Conservation (phyloP, 2,888 invertebrate genomes). For the Drosophila buzzatii region DNA sequence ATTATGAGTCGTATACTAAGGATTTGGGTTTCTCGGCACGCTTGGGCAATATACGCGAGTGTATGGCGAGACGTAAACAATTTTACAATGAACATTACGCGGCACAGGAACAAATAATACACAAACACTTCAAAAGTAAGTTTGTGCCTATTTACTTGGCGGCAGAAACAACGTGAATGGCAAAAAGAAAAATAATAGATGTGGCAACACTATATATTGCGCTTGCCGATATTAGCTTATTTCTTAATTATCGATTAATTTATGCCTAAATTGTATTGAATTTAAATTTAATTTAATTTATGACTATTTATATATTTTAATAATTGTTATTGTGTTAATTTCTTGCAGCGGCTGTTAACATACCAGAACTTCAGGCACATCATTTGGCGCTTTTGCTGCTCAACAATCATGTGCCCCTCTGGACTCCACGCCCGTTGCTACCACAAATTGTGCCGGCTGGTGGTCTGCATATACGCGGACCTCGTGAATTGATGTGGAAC, state of each 20-base stretch:
- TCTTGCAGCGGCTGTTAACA: constrained; percentile 39
- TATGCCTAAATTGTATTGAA: background rate
- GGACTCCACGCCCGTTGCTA: constrained; percentile 84
- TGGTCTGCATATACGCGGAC: constrained; percentile 86
- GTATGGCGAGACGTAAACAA: constrained; percentile 77
- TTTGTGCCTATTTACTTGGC: constrained; percentile 13
- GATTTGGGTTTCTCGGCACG: constrained; percentile 86
- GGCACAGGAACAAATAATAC: constrained; percentile 81
- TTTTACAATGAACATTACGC: constrained; percentile 78
- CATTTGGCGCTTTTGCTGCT: constrained; percentile 85
- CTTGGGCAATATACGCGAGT: constrained; percentile 85
- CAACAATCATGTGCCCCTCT: constrained; percentile 86
- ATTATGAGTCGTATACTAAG: constrained; percentile 77
- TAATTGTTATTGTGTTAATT: background rate
- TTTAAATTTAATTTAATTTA: background rate
- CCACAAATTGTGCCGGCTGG: constrained; percentile 86
- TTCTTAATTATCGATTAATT: background rate
- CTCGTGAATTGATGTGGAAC: constrained; percentile 83
- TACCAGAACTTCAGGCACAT: constrained; percentile 85
- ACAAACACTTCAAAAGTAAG: constrained; percentile 82
- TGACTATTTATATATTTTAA: no score
- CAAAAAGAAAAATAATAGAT: background rate
- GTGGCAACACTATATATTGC: constrained; percentile 1
- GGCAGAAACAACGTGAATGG: constrained; percentile 20
- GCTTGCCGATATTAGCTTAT: background rate